A percentile compares a stretch with the other conserved stretches of the same genome.
These are phyloP conservation scores for Chelonoidis abingdonii DNA, from an alignment of 2,113 vertebrate species.

Conservation along the genomic window DNA sequence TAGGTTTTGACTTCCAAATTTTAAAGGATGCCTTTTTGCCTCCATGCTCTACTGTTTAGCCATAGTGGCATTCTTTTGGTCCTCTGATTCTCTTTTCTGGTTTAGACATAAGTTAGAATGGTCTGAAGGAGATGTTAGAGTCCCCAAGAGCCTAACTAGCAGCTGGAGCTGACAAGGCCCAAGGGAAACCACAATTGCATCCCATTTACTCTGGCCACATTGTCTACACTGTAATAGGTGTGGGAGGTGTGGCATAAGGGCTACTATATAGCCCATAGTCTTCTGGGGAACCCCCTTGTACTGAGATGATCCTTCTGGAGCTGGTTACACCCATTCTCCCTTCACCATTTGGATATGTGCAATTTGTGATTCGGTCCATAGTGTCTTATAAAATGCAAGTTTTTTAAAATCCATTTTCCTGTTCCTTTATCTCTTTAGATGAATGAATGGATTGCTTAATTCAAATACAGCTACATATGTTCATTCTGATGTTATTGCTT, in stretches of 20 bases:
- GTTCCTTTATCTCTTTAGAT: not conserved
- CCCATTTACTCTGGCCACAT: not conserved
- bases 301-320: not conserved
- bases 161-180: not conserved
- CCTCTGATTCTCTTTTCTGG: no score
- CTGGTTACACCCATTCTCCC: not conserved
- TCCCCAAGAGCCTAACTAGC: not conserved
- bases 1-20: no score
- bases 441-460: not conserved
- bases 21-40: no score
- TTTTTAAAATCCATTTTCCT: fast-evolving
- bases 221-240: not conserved
- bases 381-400: not conserved
- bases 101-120: not conserved
- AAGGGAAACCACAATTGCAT: not conserved
- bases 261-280: not conserved
- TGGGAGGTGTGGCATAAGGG: not conserved
- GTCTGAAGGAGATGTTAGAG: not conserved
- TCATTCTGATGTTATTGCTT: not conserved
- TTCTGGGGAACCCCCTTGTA: not conserved
- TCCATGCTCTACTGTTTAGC: no score
- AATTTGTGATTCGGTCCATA: not conserved
- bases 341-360: not conserved
- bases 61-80: no score
- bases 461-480: fast-evolving